Evolutionary conservation across 2,888 invertebrate genomes (phyloP).

Genomic region (Sinopyrophorus schimmeli): DNA sequence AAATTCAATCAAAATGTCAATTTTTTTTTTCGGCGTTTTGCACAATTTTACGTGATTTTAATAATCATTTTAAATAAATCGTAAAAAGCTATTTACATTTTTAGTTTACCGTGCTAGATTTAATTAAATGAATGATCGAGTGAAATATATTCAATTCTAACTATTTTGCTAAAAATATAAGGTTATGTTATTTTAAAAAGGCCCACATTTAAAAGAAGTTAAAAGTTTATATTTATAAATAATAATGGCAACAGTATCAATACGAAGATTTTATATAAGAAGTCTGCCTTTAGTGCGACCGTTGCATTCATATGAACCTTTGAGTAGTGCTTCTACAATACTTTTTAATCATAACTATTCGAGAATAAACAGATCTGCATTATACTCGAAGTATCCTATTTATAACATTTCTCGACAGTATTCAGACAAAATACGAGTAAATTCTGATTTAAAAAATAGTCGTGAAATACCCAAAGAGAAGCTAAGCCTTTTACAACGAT

Average conservation of each 20-base stretch:
- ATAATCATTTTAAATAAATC: too few relatives aligned
- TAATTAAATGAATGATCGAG: background rate
- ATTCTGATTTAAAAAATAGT: conserved; percentile 2
- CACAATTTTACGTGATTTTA: too few relatives aligned
- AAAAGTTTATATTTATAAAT: background rate
- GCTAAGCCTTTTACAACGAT: conserved; percentile 72
- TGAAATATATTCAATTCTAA: background rate
- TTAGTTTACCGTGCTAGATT: background rate
- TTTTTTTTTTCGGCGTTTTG: too few relatives aligned
- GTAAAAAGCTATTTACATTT: too few relatives aligned
- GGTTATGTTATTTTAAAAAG: conserved; percentile 2
- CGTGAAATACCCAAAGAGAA: conserved; percentile 50
- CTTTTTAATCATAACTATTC: too few relatives aligned
- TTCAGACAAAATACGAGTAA: background rate
- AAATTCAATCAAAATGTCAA: too few relatives aligned
- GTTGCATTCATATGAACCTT: background rate
- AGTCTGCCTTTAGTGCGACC: background rate
- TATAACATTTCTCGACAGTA: conserved; percentile 2
- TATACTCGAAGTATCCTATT: too few relatives aligned
- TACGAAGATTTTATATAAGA: conserved; percentile 7
- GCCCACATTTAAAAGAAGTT: background rate
- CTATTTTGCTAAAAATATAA: background rate
- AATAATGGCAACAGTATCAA: conserved; percentile 14
- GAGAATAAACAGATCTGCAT: too few relatives aligned
- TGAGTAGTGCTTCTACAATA: too few relatives aligned